Percentiles rank a stretch among this genome's conserved stretches.
phyloP scores from a whole-genome alignment of 2,797 vertebrate genomes.

The Hipposideros larvatus region DNA sequence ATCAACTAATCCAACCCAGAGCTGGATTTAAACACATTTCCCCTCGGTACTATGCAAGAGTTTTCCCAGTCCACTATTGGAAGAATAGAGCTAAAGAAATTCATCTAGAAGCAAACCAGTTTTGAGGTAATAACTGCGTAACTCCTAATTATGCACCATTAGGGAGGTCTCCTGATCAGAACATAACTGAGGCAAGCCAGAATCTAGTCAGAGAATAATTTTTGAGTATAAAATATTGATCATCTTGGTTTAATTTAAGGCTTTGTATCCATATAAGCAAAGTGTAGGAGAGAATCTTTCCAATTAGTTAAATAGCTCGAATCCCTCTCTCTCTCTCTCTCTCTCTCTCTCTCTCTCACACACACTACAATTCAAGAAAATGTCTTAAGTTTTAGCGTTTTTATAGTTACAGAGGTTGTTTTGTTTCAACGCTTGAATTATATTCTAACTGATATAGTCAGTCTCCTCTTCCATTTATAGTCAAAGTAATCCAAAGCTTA shows the following conservation, averaged over 20 bases:
- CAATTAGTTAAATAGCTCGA: constrained; percentile 14
- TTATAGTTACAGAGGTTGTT: neutral
- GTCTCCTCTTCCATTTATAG: neutral
- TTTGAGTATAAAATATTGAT: constrained; percentile 30
- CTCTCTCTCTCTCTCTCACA: neutral
- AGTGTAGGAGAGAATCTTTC: neutral
- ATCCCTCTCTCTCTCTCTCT: neutral
- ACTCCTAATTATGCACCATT: constrained; percentile 54
- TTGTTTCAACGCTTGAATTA: neutral
- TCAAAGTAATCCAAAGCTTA: neutral
- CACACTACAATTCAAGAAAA: neutral
- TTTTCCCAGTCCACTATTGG: constrained; percentile 80
- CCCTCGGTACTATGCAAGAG: constrained; percentile 78
- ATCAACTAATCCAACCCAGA: constrained; percentile 85
- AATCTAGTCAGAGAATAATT: neutral
- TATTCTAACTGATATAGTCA: neutral
- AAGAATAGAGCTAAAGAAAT: constrained; percentile 86
- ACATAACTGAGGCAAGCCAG: neutral
- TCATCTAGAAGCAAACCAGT: constrained; percentile 84
- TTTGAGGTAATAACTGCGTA: constrained; percentile 79
- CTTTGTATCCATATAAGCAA: neutral
- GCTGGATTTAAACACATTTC: constrained; percentile 86
- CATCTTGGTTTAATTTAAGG: neutral
- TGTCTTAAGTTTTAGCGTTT: constrained; percentile 1
- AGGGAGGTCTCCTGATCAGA: neutral